A percentile compares a stretch with the other conserved stretches of the same genome.
Conservation (phyloP, 2,797 vertebrate genomes). For the Pseudomugil tenellus region DNA sequence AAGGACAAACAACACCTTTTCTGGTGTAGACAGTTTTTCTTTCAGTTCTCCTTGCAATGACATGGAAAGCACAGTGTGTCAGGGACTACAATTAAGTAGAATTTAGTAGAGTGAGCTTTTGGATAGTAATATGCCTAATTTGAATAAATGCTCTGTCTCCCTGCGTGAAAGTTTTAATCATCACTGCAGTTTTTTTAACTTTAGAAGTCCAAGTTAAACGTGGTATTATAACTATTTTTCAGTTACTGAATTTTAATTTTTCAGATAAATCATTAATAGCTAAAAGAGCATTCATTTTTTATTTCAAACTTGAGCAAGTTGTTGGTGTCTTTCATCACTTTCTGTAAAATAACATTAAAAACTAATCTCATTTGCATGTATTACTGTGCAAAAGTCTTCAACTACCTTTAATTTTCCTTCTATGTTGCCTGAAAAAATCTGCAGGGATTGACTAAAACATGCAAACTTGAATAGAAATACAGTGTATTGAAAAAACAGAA, state of each 20-base stretch:
- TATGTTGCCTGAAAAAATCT: background rate
- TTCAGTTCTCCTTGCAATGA: constrained; percentile 30
- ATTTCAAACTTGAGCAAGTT: background rate
- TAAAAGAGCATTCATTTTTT: too few species aligned
- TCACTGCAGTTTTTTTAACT: constrained; percentile 56
- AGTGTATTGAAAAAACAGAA: background rate
- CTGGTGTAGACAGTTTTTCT: too few species aligned
- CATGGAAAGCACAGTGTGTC: constrained; percentile 40
- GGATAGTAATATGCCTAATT: constrained; percentile 71
- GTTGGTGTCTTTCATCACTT: background rate
- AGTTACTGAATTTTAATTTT: background rate
- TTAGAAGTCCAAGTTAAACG: constrained; percentile 13
- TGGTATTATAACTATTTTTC: background rate
- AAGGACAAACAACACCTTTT: background rate
- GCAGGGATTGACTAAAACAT: background rate
- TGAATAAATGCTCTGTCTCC: constrained; percentile 66
- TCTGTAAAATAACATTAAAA: background rate
- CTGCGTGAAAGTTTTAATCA: constrained; percentile 60
- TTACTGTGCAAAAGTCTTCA: background rate
- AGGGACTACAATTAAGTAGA: constrained; percentile 64
- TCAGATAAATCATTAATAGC: too few species aligned
- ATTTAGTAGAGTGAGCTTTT: constrained; percentile 66
- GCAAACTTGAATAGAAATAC: background rate
- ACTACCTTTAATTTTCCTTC: background rate
- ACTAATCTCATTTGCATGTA: background rate